Conservation (phyloP, 2,113 vertebrate genomes). For the Dromiciops gliroides region DNA sequence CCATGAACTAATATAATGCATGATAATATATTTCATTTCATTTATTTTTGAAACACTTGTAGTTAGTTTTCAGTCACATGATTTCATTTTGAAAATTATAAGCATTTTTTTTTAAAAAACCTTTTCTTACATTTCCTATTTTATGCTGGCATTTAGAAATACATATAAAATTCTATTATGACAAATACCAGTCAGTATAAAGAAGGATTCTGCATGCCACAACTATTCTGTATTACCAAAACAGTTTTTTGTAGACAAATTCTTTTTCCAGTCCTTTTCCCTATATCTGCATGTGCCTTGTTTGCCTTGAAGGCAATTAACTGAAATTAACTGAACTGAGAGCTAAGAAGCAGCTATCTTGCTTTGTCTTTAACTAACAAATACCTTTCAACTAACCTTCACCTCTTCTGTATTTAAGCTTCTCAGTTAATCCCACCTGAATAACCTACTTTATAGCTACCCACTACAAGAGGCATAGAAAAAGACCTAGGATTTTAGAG, state of each 20-base stretch:
- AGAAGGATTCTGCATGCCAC: slow-evolving; percentile 18
- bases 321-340: background rate
- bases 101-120: slow-evolving; percentile 23
- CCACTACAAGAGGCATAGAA: background rate
- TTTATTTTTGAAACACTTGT: slow-evolving; percentile 57
- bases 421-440: background rate
- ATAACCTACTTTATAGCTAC: background rate
- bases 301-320: slow-evolving; percentile 17
- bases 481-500: background rate
- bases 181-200: slow-evolving; percentile 16
- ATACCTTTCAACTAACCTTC: background rate
- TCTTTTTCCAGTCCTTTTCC: background rate
- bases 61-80: slow-evolving; percentile 58
- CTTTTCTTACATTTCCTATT: slow-evolving; percentile 48
- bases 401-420: background rate
- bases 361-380: background rate
- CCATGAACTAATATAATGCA: slow-evolving; percentile 69
- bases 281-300: background rate
- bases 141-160: slow-evolving; percentile 43
- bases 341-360: background rate
- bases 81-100: slow-evolving; percentile 64
- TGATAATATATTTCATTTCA: slow-evolving; percentile 73
- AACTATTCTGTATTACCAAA: background rate
- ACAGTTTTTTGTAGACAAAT: background rate
- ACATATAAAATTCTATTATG: slow-evolving; percentile 1